Base-by-base conservation (phyloP, 2,113 vertebrate genomes). In the Strigops habroptila region DNA sequence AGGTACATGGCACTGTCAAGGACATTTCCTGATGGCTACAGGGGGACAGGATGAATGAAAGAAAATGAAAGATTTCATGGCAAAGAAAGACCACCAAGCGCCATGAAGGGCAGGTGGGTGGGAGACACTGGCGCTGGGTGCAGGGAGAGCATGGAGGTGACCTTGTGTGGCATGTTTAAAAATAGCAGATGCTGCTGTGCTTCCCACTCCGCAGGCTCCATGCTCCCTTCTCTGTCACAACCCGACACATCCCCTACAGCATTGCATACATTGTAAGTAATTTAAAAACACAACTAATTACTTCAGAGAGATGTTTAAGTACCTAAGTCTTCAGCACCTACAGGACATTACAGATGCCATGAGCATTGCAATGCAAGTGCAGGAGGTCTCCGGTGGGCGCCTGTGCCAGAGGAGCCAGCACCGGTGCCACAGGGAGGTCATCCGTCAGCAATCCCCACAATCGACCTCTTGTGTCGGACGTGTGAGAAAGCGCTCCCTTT, bases 401-500 rank as follows among this genome's bases (percentile, higher is more conserved):
- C 89, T 8, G 6, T 81, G 62, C 84, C 5, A 6, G 39, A 81
- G 59, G 24, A 93, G 28, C 82, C 79, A 76, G 83, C 74, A 31
- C 37, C 10, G 6, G 88, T 24, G 19, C 77, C 79, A 43, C 60
- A 59, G 86, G 80, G 92, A 96, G 93, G 85, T 97, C 88, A 96
- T 82, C 37, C 85, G 0, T 48, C 96, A 95, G 81, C 91, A 91
- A 49, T 88, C 81, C 57, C 74, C 83, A 96, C 96, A 97, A 96
- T 97, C 88, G 4, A 48, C 41, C 78, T 87, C 93, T 97, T 96
- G 96, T 97, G 83, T 85, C 3, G 1, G 91, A 87, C 14, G 92
- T 96, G 96, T 96, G 96, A 97, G 96, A 97, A 97, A 95, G 92
- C 70, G 93, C 88, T 97, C 77, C 96, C 91, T 96, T 97, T 96